Base-by-base conservation (phyloP, 2,888 invertebrate genomes). In the Erebia ligea region DNA sequence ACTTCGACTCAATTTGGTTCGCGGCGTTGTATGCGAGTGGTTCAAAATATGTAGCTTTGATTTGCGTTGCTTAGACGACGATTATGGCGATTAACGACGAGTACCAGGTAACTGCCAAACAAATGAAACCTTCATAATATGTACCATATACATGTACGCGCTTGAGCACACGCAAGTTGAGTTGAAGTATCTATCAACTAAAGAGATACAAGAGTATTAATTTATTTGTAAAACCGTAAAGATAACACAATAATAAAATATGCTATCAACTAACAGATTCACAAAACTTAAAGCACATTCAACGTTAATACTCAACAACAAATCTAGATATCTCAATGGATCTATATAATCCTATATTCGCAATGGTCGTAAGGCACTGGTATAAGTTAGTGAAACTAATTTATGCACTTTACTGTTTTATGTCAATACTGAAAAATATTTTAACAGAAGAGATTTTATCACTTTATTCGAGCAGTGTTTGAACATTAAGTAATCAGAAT, bases 301-400 rank as follows among this genome's bases (percentile, higher is more conserved):
- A 68, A 62, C 63, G 64, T 63, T 64, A 42, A 40, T 52, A 69
- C 42, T 52, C 59, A 58, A 8, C 21, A 58, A 63, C 45, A 61
- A 68, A 68, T 13, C 17, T 59, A 54, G 13, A 34, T 10, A 17
- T 70, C 42, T 61, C 40, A 52, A 42, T 21, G n/a, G 42, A 64
- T 52, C 54, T 42, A 42, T 6, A 40, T 56, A 9, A 70, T 75
- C 69, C 75, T 69, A 69, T 76, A 72, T 80, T 76, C 76, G 78
- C 78, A 80, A 77, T 75, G 75, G 78, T 78, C 73, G 75, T 86
- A 87, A 87, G 87, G 87, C 87, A 87, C 87, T 87, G 81, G 77
- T 79, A 77, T 76, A 79, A 78, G 80, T 81, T 34, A 13, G 10
- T 34, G 17, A 34, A 21, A 52, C 5, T 17, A 40, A 52, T 77